Evolutionary conservation across 2,888 invertebrate genomes (phyloP), one percentile per base, ranked within the genome.

Genomic region (Trichogramma evanescens): DNA sequence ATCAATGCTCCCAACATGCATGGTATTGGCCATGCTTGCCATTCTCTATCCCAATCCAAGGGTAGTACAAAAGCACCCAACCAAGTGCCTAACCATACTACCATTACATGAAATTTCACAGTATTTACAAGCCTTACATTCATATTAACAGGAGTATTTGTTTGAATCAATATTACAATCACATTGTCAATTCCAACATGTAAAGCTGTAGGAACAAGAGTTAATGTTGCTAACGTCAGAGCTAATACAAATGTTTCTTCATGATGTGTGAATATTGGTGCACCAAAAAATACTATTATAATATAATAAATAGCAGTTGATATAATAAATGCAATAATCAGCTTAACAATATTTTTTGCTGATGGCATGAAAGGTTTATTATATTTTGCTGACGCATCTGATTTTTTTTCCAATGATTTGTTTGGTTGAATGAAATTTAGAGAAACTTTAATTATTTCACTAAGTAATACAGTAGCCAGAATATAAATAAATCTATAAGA

Each of bases 41-140:
- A 95, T 0, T 90, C 89, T 53, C 87, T 83, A 76, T 93, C 90
- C 95, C 95, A 95, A 75, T 95, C 95, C 43, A 95, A 79, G 0
- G 95, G 94, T 66, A 95, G 90, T 1, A 90, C 88, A 59, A 89
- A 82, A 4, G 92, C 91, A 5, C 93, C 92, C 2, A 90, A 71
- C 93, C 93, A 94, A 5, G 91, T 86, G 4, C 93, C 93, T 43
- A 89, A 75, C 8, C 91, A 73, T 0, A 87, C 84, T 48, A 81
- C 80, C 58, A 85, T 81, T 53, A 86, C 77, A 79, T 85, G 83
- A 54, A 83, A 82, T 49, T 80, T 74, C 6, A 83, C 72, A 6
- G 82, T 82, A 64, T 83, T 81, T 26, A 80, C 81, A 6, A 82
- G 76, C 5, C 77, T 63, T 50, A 74, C 72, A 8, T 65, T 65